Evolutionary conservation across 2,888 invertebrate species (phyloP), one percentile per base, ranked within the genome.

Genomic region (Ferrisia virgata): DNA sequence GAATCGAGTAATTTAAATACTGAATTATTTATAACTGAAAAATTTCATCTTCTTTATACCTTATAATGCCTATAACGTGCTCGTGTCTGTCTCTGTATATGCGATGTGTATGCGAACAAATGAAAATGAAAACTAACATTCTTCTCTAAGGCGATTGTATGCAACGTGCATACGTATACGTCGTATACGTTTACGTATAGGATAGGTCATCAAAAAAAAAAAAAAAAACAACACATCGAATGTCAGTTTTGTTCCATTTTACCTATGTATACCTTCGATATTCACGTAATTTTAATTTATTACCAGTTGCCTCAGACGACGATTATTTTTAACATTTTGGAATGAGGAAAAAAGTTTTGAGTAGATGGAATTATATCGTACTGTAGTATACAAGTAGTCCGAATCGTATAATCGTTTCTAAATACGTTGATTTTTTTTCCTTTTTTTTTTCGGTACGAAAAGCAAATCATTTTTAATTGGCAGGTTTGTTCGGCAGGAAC

Each of bases 381-480:
- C n/a, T 39, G 72, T 36, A 72, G 6, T n/a, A 18, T 47, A 47
- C 47, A 18, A 47, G 72, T 36, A 18, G 72, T 76, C 33, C 72
- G n/a, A 36, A 36, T 76, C 18, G 33, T 76, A n/a, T n/a, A 76
- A 76, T 76, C 72, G 72, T 76, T 76, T 76, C 72, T 76, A 76
- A 76, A 76, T 76, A 36, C 33, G 33, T 64, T 36, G 72, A 53
- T 53, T 53, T 53, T 53, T 22, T 18, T 8, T 31, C 22, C 22
- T 53, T 53, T 53, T 53, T 53, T 22, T 18, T 8, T 31, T 8
- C 22, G 18, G 22, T 72, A 76, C 28, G 36, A 76, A 76, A 36
- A 76, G 72, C 72, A 76, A 76, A 76, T 76, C 72, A 76, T 76
- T 76, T 76, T 76, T 76, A 76, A 76, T 76, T 76, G 72, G 72